Percentiles rank a stretch among this genome's conserved stretches.
These are phyloP conservation scores for Smutsia gigantea DNA, from an alignment of 2,797 vertebrate genomes.

Conservation along the genomic window DNA sequence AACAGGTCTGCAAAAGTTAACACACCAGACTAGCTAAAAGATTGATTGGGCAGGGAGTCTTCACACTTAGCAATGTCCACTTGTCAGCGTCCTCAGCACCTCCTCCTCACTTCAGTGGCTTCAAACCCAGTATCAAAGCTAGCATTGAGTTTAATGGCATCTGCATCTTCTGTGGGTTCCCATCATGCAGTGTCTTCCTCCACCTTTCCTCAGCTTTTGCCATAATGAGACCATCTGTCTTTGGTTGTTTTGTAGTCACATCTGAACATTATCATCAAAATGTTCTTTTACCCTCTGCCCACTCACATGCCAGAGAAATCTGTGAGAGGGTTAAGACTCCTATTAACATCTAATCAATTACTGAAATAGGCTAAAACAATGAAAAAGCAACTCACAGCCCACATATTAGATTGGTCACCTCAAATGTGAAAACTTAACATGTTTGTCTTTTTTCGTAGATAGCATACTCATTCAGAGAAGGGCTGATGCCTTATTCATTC, in stretches of 20 bases:
- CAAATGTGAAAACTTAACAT: not conserved
- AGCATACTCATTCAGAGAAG: not conserved
- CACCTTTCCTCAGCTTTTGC: not conserved
- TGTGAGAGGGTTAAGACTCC: not conserved
- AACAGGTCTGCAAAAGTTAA: not conserved
- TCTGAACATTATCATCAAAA: not conserved
- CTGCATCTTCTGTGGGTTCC: not conserved
- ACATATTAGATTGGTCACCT: not conserved
- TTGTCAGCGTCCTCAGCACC: not conserved
- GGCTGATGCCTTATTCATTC: not conserved
- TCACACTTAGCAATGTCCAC: not conserved
- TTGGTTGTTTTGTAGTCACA: not conserved
- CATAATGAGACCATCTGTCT: not conserved
- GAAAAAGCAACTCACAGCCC: not conserved
- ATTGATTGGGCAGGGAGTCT: not conserved
- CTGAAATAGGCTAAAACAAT: not conserved
- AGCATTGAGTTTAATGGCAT: not conserved
- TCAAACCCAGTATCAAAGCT: not conserved
- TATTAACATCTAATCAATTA: not conserved
- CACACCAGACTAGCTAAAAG: not conserved
- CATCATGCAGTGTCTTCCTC: not conserved
- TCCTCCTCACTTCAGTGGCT: not conserved
- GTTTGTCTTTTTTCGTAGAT: not conserved
- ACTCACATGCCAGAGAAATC: not conserved
- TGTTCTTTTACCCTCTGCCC: not conserved